These are phyloP conservation scores for Prorops nasuta DNA, from an alignment of 1,140 invertebrate species.

Conservation along the genomic window DNA sequence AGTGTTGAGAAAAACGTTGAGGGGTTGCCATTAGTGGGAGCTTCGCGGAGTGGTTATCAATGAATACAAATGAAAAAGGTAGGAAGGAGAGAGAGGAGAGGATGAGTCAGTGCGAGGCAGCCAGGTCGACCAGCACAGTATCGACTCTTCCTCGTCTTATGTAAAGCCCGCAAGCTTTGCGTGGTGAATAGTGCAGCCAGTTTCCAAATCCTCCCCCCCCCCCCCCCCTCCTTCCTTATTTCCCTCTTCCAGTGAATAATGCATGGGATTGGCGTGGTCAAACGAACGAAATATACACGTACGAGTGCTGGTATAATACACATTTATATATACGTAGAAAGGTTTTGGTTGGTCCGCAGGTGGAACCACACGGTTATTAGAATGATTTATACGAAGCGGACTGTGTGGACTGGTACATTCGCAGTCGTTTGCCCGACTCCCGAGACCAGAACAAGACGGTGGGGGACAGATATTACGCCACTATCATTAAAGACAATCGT, in stretches of 20 bases:
- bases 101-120: constrained; percentile 5
- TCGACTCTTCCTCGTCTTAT: constrained; percentile 38
- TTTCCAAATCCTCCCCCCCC: constrained; percentile 23
- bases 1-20: too few species aligned
- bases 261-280: constrained; percentile 34
- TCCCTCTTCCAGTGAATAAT: too few species aligned
- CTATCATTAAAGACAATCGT: constrained; percentile 32
- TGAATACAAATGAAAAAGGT: constrained; percentile 18
- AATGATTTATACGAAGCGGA: constrained; percentile 42
- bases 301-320: not conserved
- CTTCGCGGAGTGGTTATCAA: too few species aligned
- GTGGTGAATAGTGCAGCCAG: constrained; percentile 19
- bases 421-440: not conserved
- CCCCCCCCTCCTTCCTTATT: too few species aligned
- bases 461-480: constrained; percentile 15
- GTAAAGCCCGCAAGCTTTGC: constrained; percentile 27
- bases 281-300: constrained; percentile 26
- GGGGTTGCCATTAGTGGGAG: too few species aligned
- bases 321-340: not conserved
- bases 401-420: constrained; percentile 22
- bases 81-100: too few species aligned
- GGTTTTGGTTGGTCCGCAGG: constrained; percentile 36
- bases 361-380: constrained; percentile 43
- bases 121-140: constrained; percentile 17
- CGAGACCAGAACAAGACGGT: too few species aligned